Evolutionary conservation across 2,797 vertebrate species (phyloP), one percentile per base, ranked within the genome.

Genomic region (Prionace glauca): DNA sequence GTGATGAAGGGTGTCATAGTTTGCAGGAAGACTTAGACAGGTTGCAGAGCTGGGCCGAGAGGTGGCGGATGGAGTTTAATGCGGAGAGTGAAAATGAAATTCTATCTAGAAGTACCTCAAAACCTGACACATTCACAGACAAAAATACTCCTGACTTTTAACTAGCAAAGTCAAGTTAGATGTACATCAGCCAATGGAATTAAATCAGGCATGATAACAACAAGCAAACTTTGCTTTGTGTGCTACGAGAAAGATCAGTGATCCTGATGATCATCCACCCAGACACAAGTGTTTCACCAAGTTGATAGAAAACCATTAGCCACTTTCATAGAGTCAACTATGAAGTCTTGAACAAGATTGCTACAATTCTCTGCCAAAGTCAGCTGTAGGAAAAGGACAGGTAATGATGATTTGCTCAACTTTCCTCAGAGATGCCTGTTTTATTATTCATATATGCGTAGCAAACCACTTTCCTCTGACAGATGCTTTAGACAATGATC

Each of bases 391-490:
- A 32, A 56, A 45, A 32, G 93, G 69, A 77, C 93, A 77, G 93
- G 26, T 56, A 95, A 74, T 95, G 71, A 77, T 77, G 93, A 95
- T 77, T 95, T 77, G 45, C 71, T 77, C 20, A 95, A 95, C 26
- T n/a, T 95, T 95, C 93, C 71, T 74, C 3, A 16, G 71, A 95
- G 93, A 56, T 56, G 16, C 45, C 8, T 24, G 2, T 56, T 60
- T 95, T 95, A 95, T 77, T 95, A 95, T 95, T 77, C 71, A 77
- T 77, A 74, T 56, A 77, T 95, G 71, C 93, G n/a, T 8, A 32
- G 93, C 45, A 74, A 50, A 95, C 69, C 45, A 60, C 93, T 95
- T 77, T 95, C 41, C 71, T 50, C 41, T 95, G 71, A 95, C 71
- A 77, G 71, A 74, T 77, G 67, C 29, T 50, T 77, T 74, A 20